Conservation (phyloP, 2,888 invertebrate species). For the Baccha elongata region DNA sequence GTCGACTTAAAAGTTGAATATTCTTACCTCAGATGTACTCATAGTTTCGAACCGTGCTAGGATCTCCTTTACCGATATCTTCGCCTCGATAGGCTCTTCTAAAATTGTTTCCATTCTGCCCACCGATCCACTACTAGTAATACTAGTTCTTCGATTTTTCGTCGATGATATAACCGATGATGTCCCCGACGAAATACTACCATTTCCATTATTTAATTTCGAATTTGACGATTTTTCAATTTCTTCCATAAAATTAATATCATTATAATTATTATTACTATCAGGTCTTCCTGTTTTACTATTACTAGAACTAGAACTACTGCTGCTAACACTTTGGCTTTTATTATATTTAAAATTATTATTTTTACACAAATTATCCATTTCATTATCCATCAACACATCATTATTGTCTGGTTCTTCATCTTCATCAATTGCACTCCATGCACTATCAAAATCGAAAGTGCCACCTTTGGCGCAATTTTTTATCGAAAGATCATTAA, state of each 20-base stretch:
- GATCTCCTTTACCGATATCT: conserved; percentile 92
- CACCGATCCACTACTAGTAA: conserved; percentile 83
- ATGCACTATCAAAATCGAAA: conserved; percentile 78
- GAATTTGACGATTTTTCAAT: conserved; percentile 32
- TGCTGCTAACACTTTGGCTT: conserved; percentile 64
- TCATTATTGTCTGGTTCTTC: conserved; percentile 76
- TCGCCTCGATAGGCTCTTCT: conserved; percentile 90
- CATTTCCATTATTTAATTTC: conserved; percentile 28
- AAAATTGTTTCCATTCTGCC: conserved; percentile 92
- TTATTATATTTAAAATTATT: conserved; percentile 65
- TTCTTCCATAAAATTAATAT: conserved; percentile 50
- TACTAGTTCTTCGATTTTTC: conserved; percentile 80
- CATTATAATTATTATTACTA: conserved; percentile 67
- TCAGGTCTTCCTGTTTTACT: conserved; percentile 57
- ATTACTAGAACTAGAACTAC: conserved; percentile 65
- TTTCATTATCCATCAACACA: conserved; percentile 25
- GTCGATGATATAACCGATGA: conserved; percentile 34
- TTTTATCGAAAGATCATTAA: conserved; percentile 80
- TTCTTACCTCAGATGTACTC: conserved; percentile 81
- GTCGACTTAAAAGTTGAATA: background rate
- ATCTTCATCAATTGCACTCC: conserved; percentile 80
- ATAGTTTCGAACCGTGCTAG: conserved; percentile 91
- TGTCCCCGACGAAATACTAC: conserved; percentile 49
- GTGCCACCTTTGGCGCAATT: conserved; percentile 79
- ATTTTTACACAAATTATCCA: conserved; percentile 61